A percentile compares a stretch with the other conserved stretches of the same genome.
phyloP scores from a whole-genome alignment of 2,888 invertebrate genomes.

The Lissonota sp. region DNA sequence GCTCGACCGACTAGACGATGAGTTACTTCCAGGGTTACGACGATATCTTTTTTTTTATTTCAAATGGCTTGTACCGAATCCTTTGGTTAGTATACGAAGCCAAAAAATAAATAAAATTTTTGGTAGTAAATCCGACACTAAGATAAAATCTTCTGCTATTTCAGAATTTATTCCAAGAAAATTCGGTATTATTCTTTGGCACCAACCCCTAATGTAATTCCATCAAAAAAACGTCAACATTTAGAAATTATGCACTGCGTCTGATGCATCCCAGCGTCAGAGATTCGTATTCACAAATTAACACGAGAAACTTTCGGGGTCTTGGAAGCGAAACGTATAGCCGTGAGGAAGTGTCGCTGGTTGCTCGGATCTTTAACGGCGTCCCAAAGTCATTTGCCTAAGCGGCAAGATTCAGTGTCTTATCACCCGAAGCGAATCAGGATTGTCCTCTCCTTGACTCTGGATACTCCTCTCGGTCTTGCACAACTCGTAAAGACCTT shows the following conservation, averaged over 20 bases:
- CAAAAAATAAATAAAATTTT: no score
- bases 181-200: no score
- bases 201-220: no score
- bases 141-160: no score
- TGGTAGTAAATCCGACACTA: no score
- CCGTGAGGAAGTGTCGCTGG: background rate
- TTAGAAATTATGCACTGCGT: no score
- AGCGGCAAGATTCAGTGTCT: conserved; percentile 67
- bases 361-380: conserved; percentile 37
- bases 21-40: conserved; percentile 23
- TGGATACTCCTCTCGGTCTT: conserved; percentile 39
- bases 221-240: no score
- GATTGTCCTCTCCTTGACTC: conserved; percentile 78
- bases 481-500: conserved; percentile 23
- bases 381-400: conserved; percentile 71
- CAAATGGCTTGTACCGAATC: no score
- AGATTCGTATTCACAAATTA: conserved; percentile 4
- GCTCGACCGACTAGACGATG: conserved; percentile 41
- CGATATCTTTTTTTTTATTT: background rate
- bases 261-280: no score
- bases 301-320: conserved; percentile 23
- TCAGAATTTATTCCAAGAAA: no score
- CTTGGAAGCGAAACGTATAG: conserved; percentile 4
- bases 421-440: conserved; percentile 79
- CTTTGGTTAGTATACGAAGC: no score